Evolutionary conservation across 2,113 vertebrate species (phyloP).

Genomic region (Paedocypris sp.): DNA sequence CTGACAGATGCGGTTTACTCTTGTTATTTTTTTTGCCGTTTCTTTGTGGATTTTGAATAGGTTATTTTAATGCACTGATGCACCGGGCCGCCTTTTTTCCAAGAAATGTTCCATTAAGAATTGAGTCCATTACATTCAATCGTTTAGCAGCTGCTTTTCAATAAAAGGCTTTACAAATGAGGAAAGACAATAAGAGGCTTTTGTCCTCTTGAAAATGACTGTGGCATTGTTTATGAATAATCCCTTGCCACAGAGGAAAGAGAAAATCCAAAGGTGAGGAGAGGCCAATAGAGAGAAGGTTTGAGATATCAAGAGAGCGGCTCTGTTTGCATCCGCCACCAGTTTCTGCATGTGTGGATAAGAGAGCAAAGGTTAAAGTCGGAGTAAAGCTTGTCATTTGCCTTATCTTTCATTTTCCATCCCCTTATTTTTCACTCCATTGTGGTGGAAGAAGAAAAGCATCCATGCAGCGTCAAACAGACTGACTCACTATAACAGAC

Average conservation of each 20-base stretch:
- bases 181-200: neutral
- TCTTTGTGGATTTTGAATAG: no score
- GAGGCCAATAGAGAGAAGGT: neutral
- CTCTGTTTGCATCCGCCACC: neutral
- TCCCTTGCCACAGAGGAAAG: neutral
- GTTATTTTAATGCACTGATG: neutral
- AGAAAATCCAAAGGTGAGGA: neutral
- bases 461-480: neutral
- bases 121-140: neutral
- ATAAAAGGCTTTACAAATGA: neutral
- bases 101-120: neutral
- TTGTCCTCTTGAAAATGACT: neutral
- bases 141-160: neutral
- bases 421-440: neutral
- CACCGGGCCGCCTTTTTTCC: neutral
- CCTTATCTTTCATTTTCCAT: neutral
- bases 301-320: neutral
- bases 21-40: no score
- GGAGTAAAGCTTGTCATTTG: neutral
- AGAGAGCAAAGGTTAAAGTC: slow-evolving; percentile 1
- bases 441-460: neutral
- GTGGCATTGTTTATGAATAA: neutral
- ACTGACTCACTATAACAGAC: neutral
- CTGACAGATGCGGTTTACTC: no score
- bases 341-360: neutral